Base-by-base conservation (phyloP, 37 sponge, comb jelly and placozoan genomes). In the Petrosia ficiformis region DNA sequence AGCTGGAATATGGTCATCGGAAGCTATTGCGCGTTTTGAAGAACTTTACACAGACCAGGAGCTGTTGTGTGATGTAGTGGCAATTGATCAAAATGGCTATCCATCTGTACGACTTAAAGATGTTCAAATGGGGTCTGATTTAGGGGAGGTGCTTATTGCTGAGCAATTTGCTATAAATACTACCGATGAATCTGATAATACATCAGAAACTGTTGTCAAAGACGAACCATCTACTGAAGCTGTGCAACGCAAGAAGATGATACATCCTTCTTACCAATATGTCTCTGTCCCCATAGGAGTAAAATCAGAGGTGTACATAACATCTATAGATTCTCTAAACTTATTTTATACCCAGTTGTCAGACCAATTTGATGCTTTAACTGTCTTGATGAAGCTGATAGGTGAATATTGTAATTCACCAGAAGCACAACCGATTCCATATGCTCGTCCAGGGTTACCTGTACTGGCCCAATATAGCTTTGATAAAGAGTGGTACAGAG, bases 401-500 rank as follows among this genome's bases (percentile, higher is more conserved):
- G 61, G 67, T 3, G 43, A 11, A 0, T 57, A 83, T 57, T 75
- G 57, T 43, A 8, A 30, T 58, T 86, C 83, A 21, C 36, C 77
- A 5, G 72, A 21, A 19, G 70, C 72, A 3, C 22, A 16, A 42
- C 14, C 11, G n/a, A n/a, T 61, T n/a, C 35, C 61, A 38, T 37
- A 68, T n/a, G 19, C 56, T 4, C 70, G 54, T 0, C 78, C 78
- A 25, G 76, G 72, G 2, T 59, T 35, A 21, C 79, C 86, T 1
- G 79, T 87, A 11, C 21, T 85, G 2, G 93, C 93, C 16, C 52
- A 68, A 39, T 93, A 66, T 59, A 78, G 86, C 24, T 82, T 30
- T 6, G 90, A 93, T 44, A 40, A 63, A 24, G 33, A 30, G 37
- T 93, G 93, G 93, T 88, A 93, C 42, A 73, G 93, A 0, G 93